These are phyloP conservation scores for Sesamia inferens DNA, from an alignment of 2,888 invertebrate genomes.

Conservation along the genomic window DNA sequence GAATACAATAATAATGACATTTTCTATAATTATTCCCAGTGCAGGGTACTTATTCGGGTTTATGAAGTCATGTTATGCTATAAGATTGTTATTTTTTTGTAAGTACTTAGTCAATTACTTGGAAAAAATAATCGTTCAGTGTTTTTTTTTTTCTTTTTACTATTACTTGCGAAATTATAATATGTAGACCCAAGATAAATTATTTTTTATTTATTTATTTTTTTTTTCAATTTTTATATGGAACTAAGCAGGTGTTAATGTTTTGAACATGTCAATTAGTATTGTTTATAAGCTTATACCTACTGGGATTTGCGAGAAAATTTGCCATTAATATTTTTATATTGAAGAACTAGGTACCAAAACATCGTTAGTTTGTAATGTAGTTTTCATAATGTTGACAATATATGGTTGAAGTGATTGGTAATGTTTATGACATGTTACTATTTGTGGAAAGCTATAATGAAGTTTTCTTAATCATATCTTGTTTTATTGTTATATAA, in stretches of 20 bases:
- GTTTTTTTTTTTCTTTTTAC: background rate
- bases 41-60: constrained; percentile 1
- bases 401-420: constrained; percentile 22
- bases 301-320: background rate
- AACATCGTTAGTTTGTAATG: constrained; percentile 12
- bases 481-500: constrained; percentile 48
- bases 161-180: constrained; percentile 3
- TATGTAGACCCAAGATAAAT: background rate
- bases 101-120: background rate
- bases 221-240: background rate
- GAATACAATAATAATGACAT: background rate
- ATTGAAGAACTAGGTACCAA: constrained; percentile 28
- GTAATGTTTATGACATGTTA: constrained; percentile 39
- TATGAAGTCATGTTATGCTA: background rate
- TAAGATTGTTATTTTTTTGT: constrained; percentile 2
- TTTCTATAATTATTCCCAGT: background rate
- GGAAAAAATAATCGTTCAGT: background rate
- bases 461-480: constrained; percentile 28
- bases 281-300: constrained; percentile 36
- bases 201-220: constrained; percentile 1
- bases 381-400: constrained; percentile 20
- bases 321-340: constrained; percentile 7
- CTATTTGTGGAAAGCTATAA: constrained; percentile 32
- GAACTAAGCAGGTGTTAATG: constrained; percentile 27
- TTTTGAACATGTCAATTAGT: constrained; percentile 36